Conservation (phyloP, 2,797 vertebrate species). For the Poecilia velifera region DNA sequence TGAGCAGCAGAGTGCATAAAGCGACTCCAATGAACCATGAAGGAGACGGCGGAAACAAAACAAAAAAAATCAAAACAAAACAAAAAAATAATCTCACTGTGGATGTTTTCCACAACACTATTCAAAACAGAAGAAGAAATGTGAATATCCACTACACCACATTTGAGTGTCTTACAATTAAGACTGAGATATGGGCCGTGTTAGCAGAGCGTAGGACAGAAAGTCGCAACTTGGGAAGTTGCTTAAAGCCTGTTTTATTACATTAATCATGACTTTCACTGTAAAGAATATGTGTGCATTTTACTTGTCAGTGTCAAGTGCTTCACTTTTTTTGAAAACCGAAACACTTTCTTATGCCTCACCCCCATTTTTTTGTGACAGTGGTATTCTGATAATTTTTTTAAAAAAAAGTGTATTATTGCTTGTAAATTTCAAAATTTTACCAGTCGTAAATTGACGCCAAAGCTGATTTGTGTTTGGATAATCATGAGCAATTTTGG, state of each 20-base stretch:
- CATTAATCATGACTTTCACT: slow-evolving; percentile 77
- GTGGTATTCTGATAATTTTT: slow-evolving; percentile 35
- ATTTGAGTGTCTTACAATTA: slow-evolving; percentile 62
- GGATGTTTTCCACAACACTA: slow-evolving; percentile 55
- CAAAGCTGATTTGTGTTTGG: slow-evolving; percentile 70
- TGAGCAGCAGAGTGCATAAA: slow-evolving; percentile 88
- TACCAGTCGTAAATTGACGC: slow-evolving; percentile 58
- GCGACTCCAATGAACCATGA: slow-evolving; percentile 75
- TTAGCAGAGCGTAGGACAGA: slow-evolving; percentile 39
- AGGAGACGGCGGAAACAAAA: slow-evolving; percentile 77
- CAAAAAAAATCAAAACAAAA: slow-evolving; percentile 55
- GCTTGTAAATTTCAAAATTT: slow-evolving; percentile 63
- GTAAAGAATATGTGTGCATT: slow-evolving; percentile 69
- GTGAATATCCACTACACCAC: slow-evolving; percentile 64
- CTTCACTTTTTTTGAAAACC: slow-evolving; percentile 61
- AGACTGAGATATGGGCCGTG: slow-evolving; percentile 32
- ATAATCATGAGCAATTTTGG: slow-evolving; percentile 39
- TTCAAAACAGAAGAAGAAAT: slow-evolving; percentile 64
- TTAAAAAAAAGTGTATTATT: slow-evolving; percentile 32
- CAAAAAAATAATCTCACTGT: slow-evolving; percentile 52
- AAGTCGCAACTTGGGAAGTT: slow-evolving; percentile 46
- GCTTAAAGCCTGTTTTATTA: slow-evolving; percentile 61
- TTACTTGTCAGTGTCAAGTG: slow-evolving; percentile 54
- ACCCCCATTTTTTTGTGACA: slow-evolving; percentile 42
- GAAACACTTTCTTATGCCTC: slow-evolving; percentile 56